Percentiles rank a stretch among this genome's conserved stretches.
These are phyloP conservation scores for Chaetorhynchus papuensis DNA, from an alignment of 2,113 vertebrate species.

Conservation along the genomic window DNA sequence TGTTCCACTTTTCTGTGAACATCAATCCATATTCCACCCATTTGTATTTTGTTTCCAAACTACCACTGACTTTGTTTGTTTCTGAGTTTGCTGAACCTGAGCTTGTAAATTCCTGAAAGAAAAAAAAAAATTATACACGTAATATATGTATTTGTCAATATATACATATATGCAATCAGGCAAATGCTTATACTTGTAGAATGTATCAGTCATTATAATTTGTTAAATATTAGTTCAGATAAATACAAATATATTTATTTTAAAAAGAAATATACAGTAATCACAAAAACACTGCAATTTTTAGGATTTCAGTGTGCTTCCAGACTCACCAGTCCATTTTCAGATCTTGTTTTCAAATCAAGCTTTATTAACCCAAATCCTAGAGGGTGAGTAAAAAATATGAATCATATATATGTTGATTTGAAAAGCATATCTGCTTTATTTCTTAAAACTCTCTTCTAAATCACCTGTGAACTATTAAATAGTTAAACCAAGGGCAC, in stretches of 20 bases:
- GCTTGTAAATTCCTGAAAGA: constrained; percentile 90
- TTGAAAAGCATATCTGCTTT: not conserved
- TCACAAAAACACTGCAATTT: not conserved
- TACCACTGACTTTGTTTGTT: constrained; percentile 92
- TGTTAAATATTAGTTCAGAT: not conserved
- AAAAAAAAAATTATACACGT: not conserved
- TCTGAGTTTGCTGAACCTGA: constrained; percentile 93
- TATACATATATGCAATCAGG: not conserved
- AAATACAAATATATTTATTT: not conserved
- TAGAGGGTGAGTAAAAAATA: constrained; percentile 57
- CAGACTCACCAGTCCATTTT: constrained; percentile 93
- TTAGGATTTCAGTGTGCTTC: not conserved
- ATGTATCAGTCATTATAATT: not conserved
- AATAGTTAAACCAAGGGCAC: not conserved
- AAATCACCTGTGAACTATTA: not conserved
- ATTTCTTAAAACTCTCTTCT: not conserved
- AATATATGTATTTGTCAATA: not conserved
- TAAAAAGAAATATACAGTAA: not conserved
- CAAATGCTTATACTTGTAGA: not conserved
- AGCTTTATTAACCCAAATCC: constrained; percentile 96
- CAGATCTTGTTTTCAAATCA: constrained; percentile 95
- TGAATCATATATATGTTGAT: not conserved
- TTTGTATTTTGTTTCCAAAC: constrained; percentile 95
- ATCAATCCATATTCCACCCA: constrained; percentile 93
- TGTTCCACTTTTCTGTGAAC: constrained; percentile 98